Evolutionary conservation across 2,888 invertebrate species (phyloP).

Genomic region (Papilio protenor): DNA sequence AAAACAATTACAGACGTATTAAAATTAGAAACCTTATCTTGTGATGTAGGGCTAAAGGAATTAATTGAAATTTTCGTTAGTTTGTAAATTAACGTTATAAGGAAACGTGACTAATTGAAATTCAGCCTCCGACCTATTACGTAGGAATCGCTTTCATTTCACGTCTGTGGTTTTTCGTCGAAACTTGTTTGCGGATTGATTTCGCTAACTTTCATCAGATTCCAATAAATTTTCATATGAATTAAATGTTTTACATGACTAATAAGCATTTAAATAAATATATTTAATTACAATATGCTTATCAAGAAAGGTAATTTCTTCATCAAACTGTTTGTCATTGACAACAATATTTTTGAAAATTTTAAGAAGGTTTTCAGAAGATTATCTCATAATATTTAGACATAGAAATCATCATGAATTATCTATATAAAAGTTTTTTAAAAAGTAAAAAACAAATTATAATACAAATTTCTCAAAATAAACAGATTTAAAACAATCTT

Average conservation of each 20-base stretch:
- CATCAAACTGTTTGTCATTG: too few species aligned
- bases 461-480: background rate
- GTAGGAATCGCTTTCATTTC: constrained; percentile 30
- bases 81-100: constrained; percentile 31
- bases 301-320: too few species aligned
- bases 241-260: background rate
- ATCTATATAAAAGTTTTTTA: too few species aligned
- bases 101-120: constrained; percentile 36
- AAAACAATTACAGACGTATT: background rate
- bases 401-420: too few species aligned
- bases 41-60: background rate
- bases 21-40: background rate
- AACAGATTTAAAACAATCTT: constrained; percentile 41
- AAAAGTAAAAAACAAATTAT: too few species aligned
- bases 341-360: too few species aligned
- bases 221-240: constrained; percentile 26
- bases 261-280: background rate
- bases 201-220: constrained; percentile 14
- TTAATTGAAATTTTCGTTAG: constrained; percentile 14
- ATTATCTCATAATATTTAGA: too few species aligned
- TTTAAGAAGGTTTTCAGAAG: too few species aligned
- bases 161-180: constrained; percentile 20
- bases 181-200: constrained; percentile 10
- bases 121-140: constrained; percentile 32
- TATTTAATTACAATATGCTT: background rate